Evolutionary conservation across 2,113 vertebrate genomes (phyloP).

Genomic region (Gobius niger): DNA sequence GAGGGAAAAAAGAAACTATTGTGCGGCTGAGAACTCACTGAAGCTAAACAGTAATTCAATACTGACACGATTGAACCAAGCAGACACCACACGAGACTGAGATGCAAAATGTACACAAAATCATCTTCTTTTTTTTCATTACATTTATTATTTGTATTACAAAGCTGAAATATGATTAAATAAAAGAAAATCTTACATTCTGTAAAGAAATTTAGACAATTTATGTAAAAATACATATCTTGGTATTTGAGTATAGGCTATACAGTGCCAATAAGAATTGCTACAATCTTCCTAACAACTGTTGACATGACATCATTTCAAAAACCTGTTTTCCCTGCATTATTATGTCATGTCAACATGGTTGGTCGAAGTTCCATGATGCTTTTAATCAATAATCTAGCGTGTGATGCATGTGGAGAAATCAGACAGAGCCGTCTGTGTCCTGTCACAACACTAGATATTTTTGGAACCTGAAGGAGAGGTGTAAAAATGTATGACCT

Average conservation of each 20-base stretch:
- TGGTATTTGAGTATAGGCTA: neutral
- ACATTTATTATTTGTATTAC: neutral
- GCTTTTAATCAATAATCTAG: constrained; percentile 29
- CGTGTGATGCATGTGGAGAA: constrained; percentile 39
- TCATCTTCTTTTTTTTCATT: neutral
- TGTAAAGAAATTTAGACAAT: neutral
- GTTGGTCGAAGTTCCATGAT: neutral
- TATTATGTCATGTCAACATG: neutral
- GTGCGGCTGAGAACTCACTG: constrained; percentile 11
- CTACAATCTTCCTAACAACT: neutral
- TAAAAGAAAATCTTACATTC: neutral
- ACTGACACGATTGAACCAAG: neutral
- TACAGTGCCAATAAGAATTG: neutral
- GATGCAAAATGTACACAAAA: neutral
- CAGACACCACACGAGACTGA: neutral
- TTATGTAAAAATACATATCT: neutral
- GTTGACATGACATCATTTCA: neutral
- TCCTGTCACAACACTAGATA: constrained; percentile 41
- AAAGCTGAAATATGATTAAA: neutral
- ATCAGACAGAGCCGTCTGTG: constrained; percentile 16
- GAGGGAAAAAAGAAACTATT: constrained; percentile 39
- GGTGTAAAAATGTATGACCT: constrained; percentile 44
- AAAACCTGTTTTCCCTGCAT: neutral
- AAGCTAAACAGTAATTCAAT: neutral
- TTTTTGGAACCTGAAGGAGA: constrained; percentile 56